phyloP scores from a whole-genome alignment of 64 coral and sea anemone species.

The Dendronephthya gigantea region DNA sequence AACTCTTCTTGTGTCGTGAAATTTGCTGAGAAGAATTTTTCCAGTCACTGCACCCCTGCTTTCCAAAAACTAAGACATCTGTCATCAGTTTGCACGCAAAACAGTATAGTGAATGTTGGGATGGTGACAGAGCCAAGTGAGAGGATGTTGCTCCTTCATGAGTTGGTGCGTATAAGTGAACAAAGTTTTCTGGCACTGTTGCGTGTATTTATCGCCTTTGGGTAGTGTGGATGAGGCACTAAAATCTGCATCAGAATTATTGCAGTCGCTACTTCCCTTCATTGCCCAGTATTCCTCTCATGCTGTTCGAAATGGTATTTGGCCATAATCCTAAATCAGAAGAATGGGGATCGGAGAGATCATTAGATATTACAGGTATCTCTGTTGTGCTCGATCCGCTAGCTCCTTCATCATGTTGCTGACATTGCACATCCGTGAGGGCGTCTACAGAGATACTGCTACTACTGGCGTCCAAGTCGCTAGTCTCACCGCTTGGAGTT shows the following conservation, averaged over 20 bases:
- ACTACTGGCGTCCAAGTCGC: neutral
- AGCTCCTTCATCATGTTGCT: neutral
- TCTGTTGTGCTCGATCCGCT: neutral
- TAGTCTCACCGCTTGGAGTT: slow-evolving; percentile 7
- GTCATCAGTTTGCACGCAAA: slow-evolving; percentile 1
- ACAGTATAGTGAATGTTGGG: slow-evolving; percentile 3
- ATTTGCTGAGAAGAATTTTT: no score
- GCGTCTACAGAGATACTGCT: neutral
- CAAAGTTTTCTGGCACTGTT: neutral
- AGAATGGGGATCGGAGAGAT: neutral
- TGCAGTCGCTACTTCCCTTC: slow-evolving; percentile 9
- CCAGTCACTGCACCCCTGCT: no score
- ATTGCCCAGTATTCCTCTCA: slow-evolving; percentile 22
- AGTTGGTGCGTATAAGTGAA: neutral
- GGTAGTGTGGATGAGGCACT: neutral
- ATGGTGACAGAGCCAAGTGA: neutral
- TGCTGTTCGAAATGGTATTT: neutral
- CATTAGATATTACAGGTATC: slow-evolving; percentile 4
- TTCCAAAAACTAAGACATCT: no score
- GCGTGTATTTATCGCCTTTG: neutral
- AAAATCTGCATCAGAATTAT: neutral
- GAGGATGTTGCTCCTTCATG: slow-evolving; percentile 3
- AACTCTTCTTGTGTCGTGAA: no score
- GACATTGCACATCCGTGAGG: neutral
- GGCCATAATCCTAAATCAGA: slow-evolving; percentile 13